Evolutionary conservation across 2,113 vertebrate genomes (phyloP).

Genomic region (Corynorhinus townsendii): DNA sequence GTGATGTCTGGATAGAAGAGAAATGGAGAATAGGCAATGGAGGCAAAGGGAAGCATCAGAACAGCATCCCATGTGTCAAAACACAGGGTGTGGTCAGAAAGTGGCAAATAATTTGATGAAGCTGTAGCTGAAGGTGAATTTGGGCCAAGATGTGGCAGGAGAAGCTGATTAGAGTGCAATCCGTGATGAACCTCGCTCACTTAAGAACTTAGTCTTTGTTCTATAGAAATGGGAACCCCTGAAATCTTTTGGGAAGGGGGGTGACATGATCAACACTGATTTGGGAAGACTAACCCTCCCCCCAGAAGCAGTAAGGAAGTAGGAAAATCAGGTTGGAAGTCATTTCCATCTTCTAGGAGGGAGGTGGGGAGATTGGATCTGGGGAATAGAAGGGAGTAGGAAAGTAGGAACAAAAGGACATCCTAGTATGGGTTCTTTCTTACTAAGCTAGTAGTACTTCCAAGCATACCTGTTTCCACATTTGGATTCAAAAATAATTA

Average conservation of each 20-base stretch:
- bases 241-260: background rate
- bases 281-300: background rate
- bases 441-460: background rate
- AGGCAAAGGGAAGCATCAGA: background rate
- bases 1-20: background rate
- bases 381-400: background rate
- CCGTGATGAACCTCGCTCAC: background rate
- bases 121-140: background rate
- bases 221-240: too few species aligned
- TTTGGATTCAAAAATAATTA: background rate
- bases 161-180: background rate
- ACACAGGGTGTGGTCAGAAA: background rate
- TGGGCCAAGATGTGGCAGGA: background rate
- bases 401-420: background rate
- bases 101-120: background rate
- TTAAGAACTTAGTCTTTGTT: background rate
- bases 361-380: background rate
- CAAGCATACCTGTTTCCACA: background rate
- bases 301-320: background rate
- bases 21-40: background rate
- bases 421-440: background rate
- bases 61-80: background rate
- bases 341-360: background rate
- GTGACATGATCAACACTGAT: too few species aligned
- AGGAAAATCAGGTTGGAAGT: background rate